These are phyloP conservation scores for Helleia helle DNA, from an alignment of 2,888 invertebrate species.

Conservation along the genomic window DNA sequence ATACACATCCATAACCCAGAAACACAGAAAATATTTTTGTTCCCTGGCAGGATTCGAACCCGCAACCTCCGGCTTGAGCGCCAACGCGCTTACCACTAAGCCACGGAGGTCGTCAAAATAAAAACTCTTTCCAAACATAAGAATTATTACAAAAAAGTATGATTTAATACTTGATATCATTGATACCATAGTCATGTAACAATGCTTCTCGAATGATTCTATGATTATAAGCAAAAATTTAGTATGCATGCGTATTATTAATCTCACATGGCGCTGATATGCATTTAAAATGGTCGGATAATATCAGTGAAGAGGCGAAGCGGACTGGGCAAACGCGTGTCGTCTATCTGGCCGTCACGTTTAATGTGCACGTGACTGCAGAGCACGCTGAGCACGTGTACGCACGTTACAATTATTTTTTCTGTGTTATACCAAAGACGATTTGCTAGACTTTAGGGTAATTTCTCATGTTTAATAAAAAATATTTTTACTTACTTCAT, in stretches of 20 bases:
- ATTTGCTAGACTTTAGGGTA: background rate
- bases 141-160: background rate
- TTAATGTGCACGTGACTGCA: background rate
- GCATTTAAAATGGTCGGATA: conserved; percentile 1
- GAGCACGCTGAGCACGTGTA: background rate
- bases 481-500: background rate
- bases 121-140: background rate
- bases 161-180: background rate
- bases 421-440: background rate
- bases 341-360: conserved; percentile 1
- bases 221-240: background rate
- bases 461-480: background rate
- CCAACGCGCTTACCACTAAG: too few relatives aligned
- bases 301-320: conserved; percentile 3
- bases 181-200: background rate
- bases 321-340: conserved; percentile 3
- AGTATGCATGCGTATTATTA: background rate
- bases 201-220: conserved; percentile 1
- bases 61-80: too few relatives aligned
- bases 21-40: too few relatives aligned
- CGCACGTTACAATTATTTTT: background rate
- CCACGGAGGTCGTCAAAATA: too few relatives aligned
- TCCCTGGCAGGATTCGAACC: too few relatives aligned
- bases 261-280: background rate
- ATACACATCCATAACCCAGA: too few relatives aligned